A percentile compares a stretch with the other conserved stretches of the same genome.
Conservation (phyloP, 2,797 vertebrate species). For the Simalia tracyae region DNA sequence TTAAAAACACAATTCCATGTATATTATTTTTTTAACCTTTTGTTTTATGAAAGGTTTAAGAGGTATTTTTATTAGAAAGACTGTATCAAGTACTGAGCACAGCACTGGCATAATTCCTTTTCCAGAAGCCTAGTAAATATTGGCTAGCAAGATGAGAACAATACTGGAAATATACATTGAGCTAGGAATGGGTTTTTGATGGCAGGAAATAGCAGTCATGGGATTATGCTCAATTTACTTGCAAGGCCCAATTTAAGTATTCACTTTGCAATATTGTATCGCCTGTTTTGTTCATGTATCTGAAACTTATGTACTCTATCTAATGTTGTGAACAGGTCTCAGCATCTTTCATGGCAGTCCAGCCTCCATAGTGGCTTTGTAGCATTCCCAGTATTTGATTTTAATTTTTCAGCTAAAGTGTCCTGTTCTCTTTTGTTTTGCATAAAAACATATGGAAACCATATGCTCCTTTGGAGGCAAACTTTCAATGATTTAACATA, state of each 20-base stretch:
- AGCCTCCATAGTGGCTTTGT: constrained; percentile 13
- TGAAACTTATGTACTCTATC: background rate
- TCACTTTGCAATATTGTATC: background rate
- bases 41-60: background rate
- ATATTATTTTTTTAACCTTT: background rate
- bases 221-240: background rate
- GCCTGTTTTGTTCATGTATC: rapidly evolving
- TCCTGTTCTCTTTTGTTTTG: constrained; percentile 32
- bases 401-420: constrained; percentile 40
- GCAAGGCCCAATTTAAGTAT: background rate
- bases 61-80: background rate
- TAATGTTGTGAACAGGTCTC: background rate
- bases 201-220: background rate
- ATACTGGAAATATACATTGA: background rate
- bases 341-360: background rate
- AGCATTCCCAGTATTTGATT: constrained; percentile 57
- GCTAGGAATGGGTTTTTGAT: background rate
- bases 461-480: constrained; percentile 63
- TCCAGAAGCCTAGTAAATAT: background rate
- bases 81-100: background rate
- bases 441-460: constrained; percentile 67
- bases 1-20: background rate
- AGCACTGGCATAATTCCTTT: background rate
- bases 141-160: background rate
- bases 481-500: constrained; percentile 45